Percentiles rank a stretch among this genome's conserved stretches.
These are phyloP conservation scores for Polydrusus cervinus DNA, from an alignment of 2,888 invertebrate species.

Conservation along the genomic window DNA sequence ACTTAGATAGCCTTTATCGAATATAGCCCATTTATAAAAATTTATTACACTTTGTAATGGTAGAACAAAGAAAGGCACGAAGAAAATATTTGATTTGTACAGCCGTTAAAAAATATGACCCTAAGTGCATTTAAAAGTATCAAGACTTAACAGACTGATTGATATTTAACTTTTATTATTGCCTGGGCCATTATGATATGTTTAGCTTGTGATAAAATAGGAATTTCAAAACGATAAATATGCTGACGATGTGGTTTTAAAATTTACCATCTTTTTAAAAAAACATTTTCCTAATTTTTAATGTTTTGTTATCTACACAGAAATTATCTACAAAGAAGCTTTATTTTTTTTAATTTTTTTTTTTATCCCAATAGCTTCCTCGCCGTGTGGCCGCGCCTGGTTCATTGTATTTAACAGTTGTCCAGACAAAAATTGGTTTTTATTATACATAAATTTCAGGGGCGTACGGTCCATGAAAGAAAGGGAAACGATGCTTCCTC, in stretches of 20 bases:
- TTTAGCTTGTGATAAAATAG: not conserved
- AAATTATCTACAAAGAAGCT: no score
- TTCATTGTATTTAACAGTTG: no score
- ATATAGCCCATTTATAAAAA: not conserved
- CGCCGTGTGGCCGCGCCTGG: no score
- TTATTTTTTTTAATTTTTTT: no score
- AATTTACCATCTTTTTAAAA: not conserved
- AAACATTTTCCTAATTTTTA: no score
- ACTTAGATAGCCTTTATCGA: not conserved
- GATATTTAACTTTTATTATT: not conserved
- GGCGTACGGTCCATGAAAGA: no score
- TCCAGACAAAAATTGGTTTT: no score
- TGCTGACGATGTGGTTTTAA: not conserved
- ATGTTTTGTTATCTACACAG: no score
- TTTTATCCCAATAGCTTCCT: no score
- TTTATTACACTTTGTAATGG: not conserved
- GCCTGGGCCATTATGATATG: not conserved
- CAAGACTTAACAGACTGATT: not conserved
- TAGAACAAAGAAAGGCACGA: not conserved
- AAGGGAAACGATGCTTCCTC: no score
- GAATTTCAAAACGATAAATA: not conserved
- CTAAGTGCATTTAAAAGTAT: not conserved
- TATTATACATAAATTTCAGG: no score
- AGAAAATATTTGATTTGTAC: not conserved
- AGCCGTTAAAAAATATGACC: slow-evolving; percentile 14